Evolutionary conservation across 2,797 vertebrate genomes (phyloP), one percentile per base, ranked within the genome.

Genomic region (Crocidura indochinensis): DNA sequence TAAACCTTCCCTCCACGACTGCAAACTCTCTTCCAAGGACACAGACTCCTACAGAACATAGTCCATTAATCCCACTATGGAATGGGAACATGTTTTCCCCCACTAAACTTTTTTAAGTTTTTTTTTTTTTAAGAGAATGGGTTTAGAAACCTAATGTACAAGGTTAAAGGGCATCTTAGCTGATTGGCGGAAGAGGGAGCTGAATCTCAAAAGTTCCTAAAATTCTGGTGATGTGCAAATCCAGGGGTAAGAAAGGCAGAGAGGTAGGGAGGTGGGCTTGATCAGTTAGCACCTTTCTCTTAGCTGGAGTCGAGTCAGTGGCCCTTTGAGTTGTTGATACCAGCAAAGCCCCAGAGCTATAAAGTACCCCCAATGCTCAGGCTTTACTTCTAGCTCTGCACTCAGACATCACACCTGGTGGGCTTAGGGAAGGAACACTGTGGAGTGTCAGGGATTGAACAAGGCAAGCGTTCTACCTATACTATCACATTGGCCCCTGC

Each of bases 11-110:
- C 87, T 97, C 94, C 94, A 95, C 0, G 93, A 91, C 97, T 96
- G 88, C 96, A 96, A 96, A 97, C 0, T 76, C 31, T 96, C 95
- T 97, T 84, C 95, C 98, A 98, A 98, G 98, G 98, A 97, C 98
- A 98, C 95, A 97, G 96, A n/a, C 97, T 97, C 96, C 96, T 97
- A 96, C 94, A 97, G 95, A 95, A 92, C 97, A 97, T 96, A 97
- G 97, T 46, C 95, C 89, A 86, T 97, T 97, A 97, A 98, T 95
- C 97, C 96, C 93, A 90, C 92, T 84, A 80, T 86, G 90, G 94
- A 95, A 97, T 94, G 93, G 90, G 87, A 95, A 95, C 90, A 38
- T 38, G 38, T 38, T 38, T 38, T 64, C 60, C 20, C 92, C 91
- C 90, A 79, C 92, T 91, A 95, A 85, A 47, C 10, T 86, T 90